Evolutionary conservation across 2,797 vertebrate genomes (phyloP).

Genomic region (Chaetophractus vellerosus): DNA sequence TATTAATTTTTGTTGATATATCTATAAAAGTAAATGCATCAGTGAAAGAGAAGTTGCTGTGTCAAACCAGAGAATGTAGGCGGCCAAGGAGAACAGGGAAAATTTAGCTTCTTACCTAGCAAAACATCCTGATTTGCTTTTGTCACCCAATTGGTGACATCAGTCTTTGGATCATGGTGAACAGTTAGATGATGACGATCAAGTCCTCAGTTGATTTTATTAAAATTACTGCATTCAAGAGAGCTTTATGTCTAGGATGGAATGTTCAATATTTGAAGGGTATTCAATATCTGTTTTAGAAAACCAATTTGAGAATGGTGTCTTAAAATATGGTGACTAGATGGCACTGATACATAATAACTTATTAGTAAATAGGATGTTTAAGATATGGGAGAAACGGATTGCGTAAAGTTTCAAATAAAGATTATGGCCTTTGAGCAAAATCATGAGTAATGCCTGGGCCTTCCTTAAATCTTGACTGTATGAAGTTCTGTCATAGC

Average conservation of each 20-base stretch:
- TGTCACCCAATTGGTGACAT: constrained; percentile 61
- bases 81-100: not conserved
- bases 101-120: constrained; percentile 59
- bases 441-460: not conserved
- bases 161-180: constrained; percentile 62
- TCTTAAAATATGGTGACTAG: not conserved
- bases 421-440: not conserved
- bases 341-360: not conserved
- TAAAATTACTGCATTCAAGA: constrained; percentile 2
- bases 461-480: constrained; percentile 8
- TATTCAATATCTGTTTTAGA: constrained; percentile 14
- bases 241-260: not conserved
- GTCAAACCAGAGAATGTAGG: constrained; percentile 48
- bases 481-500: not conserved
- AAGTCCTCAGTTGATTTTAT: not conserved
- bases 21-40: constrained; percentile 49
- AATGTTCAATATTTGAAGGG: constrained; percentile 28
- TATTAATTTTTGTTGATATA: not conserved
- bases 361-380: constrained; percentile 7
- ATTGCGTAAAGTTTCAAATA: constrained; percentile 24
- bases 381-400: constrained; percentile 35
- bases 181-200: constrained; percentile 20
- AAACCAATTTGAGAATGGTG: not conserved
- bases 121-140: constrained; percentile 66
- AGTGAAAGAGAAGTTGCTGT: constrained; percentile 68